phyloP scores from a whole-genome alignment of 2,113 vertebrate species.

The Hoplias malabaricus region DNA sequence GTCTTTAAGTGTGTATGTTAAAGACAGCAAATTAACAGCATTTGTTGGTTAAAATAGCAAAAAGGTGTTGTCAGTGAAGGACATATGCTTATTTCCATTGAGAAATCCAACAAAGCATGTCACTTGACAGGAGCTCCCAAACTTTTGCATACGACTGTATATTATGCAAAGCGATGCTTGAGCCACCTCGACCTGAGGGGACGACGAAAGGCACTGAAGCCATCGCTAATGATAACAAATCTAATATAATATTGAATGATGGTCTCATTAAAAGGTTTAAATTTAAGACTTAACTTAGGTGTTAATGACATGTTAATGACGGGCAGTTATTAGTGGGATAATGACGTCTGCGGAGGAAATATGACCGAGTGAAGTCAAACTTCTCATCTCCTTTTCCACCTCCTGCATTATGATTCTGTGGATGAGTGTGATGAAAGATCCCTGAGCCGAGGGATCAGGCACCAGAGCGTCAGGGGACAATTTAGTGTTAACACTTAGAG shows the following conservation, averaged over 20 bases:
- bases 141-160: no score
- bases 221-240: conserved; percentile 75
- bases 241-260: conserved; percentile 77
- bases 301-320: conserved; percentile 79
- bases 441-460: not conserved
- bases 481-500: conserved; percentile 38
- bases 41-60: no score
- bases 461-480: conserved; percentile 22
- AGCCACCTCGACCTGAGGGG: conserved; percentile 64
- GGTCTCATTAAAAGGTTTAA: conserved; percentile 78
- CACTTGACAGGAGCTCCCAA: conserved; percentile 55
- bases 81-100: no score
- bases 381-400: conserved; percentile 56
- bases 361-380: conserved; percentile 67
- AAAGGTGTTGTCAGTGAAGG: no score
- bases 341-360: conserved; percentile 71
- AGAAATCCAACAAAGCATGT: no score
- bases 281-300: conserved; percentile 74
- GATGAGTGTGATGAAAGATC: conserved; percentile 27
- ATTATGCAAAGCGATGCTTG: conserved; percentile 63
- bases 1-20: no score
- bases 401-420: conserved; percentile 4
- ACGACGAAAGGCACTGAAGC: conserved; percentile 71
- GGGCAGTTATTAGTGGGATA: conserved; percentile 73
- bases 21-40: no score